Percentiles rank a stretch among this genome's conserved stretches.
Conservation (phyloP, 1,140 invertebrate genomes). For the Propsilocerus akamusi region DNA sequence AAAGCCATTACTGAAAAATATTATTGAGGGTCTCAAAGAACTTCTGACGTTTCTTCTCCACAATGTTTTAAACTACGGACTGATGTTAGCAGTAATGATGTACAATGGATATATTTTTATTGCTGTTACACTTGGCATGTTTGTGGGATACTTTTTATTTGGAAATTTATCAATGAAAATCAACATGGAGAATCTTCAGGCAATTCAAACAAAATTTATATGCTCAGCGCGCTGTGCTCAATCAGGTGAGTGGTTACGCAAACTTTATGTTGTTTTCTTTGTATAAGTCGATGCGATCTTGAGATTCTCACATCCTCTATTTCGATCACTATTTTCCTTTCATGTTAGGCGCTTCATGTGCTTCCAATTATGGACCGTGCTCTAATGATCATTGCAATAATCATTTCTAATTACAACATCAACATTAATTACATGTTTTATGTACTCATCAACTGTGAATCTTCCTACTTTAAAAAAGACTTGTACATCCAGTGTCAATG, state of each 20-base stretch:
- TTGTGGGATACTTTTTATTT: constrained; percentile 43
- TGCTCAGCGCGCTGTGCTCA: constrained; percentile 18
- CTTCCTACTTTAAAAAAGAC: neutral
- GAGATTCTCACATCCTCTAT: neutral
- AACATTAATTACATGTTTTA: neutral
- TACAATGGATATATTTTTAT: constrained; percentile 62
- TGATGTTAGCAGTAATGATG: constrained; percentile 69
- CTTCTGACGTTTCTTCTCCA: constrained; percentile 17
- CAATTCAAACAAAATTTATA: constrained; percentile 16
- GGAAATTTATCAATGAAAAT: constrained; percentile 23
- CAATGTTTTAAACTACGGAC: constrained; percentile 39
- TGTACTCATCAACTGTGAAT: neutral
- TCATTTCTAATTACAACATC: neutral
- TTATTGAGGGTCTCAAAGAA: constrained; percentile 15
- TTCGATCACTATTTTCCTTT: neutral
- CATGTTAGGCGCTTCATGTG: neutral
- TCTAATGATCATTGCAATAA: neutral
- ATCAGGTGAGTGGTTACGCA: constrained; percentile 9
- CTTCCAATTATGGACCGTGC: neutral
- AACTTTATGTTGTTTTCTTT: neutral
- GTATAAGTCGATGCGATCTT: neutral
- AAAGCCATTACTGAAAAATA: constrained; percentile 11
- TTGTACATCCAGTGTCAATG: neutral
- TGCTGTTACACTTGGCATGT: constrained; percentile 45
- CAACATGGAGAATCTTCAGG: constrained; percentile 23